Evolutionary conservation across 2,888 invertebrate species (phyloP).

Genomic region (Acheta domesticus): DNA sequence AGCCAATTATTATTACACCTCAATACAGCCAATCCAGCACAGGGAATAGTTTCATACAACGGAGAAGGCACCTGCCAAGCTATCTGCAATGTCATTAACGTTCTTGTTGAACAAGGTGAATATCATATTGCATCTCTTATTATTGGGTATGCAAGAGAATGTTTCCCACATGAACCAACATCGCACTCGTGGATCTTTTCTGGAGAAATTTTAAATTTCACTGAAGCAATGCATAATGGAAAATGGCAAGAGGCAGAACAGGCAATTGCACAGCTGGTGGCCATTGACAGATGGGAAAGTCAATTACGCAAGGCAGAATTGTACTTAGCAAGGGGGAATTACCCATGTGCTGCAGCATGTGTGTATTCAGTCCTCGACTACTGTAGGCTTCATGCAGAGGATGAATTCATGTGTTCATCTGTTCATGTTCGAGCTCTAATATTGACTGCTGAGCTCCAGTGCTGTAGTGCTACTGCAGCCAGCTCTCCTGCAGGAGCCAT

Average conservation of each 20-base stretch:
- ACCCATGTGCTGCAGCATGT: slow-evolving; percentile 46
- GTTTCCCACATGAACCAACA: slow-evolving; percentile 61
- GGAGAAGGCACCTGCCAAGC: slow-evolving; percentile 68
- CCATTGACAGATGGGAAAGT: slow-evolving; percentile 65
- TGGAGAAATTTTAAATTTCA: slow-evolving; percentile 57
- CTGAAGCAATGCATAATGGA: slow-evolving; percentile 50
- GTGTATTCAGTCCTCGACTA: slow-evolving; percentile 54
- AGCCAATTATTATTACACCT: slow-evolving; percentile 75
- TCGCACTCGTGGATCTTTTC: slow-evolving; percentile 65
- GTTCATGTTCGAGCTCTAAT: slow-evolving; percentile 65
- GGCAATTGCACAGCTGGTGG: slow-evolving; percentile 64
- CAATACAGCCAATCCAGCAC: slow-evolving; percentile 54
- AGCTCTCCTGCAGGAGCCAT: slow-evolving; percentile 43
- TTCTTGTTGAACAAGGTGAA: slow-evolving; percentile 56
- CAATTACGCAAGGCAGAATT: slow-evolving; percentile 53
- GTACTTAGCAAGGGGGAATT: slow-evolving; percentile 47
- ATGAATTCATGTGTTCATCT: slow-evolving; percentile 50
- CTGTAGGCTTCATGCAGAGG: slow-evolving; percentile 54
- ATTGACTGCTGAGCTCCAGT: slow-evolving; percentile 64
- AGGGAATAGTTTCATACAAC: slow-evolving; percentile 52
- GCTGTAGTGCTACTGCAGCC: slow-evolving; percentile 41
- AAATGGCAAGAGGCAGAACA: slow-evolving; percentile 69
- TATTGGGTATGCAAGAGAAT: slow-evolving; percentile 58
- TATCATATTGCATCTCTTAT: slow-evolving; percentile 57
- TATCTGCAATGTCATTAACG: slow-evolving; percentile 62